Percentiles rank a stretch among this genome's conserved stretches.
Evolutionary conservation across 2,888 invertebrate species (phyloP).

Genomic region (Drosophila buzzatii): DNA sequence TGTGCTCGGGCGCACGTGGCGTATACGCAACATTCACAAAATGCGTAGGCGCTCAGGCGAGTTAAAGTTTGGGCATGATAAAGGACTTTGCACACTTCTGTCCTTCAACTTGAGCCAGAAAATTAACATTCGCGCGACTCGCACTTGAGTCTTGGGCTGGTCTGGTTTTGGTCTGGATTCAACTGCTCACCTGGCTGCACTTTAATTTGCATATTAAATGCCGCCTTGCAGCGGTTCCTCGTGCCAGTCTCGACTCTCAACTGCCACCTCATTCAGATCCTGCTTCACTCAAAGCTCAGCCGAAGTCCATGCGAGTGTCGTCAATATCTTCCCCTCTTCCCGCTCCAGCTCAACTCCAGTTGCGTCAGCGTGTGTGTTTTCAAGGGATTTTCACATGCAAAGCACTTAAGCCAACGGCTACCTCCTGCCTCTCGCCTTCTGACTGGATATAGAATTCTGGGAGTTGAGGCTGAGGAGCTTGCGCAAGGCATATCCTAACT

Average conservation of each 20-base stretch:
- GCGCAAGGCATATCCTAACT: slow-evolving; percentile 37
- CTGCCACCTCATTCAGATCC: slow-evolving; percentile 27
- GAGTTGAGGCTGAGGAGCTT: slow-evolving; percentile 1
- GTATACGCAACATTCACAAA: slow-evolving; percentile 47
- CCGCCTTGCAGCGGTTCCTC: slow-evolving; percentile 29
- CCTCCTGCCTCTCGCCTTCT: not conserved
- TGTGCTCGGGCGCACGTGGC: slow-evolving; percentile 59
- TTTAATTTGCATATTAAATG: slow-evolving; percentile 63
- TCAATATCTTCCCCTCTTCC: slow-evolving; percentile 1
- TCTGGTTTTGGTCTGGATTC: slow-evolving; percentile 1
- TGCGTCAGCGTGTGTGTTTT: slow-evolving; percentile 35
- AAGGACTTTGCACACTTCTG: slow-evolving; percentile 24
- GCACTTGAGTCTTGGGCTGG: slow-evolving; percentile 1
- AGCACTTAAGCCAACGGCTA: slow-evolving; percentile 51
- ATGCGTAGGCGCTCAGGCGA: slow-evolving; percentile 17
- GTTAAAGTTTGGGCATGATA: slow-evolving; percentile 40
- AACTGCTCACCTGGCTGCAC: slow-evolving; percentile 41
- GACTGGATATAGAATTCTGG: not conserved
- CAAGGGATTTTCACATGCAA: slow-evolving; percentile 56
- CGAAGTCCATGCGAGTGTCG: slow-evolving; percentile 6
- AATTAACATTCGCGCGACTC: slow-evolving; percentile 24
- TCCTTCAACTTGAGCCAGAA: slow-evolving; percentile 24
- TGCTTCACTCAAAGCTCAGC: slow-evolving; percentile 10
- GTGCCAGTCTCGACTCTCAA: slow-evolving; percentile 9
- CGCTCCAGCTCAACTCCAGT: not conserved